Conservation (phyloP, 2,797 vertebrate genomes). For the Argentina silus region DNA sequence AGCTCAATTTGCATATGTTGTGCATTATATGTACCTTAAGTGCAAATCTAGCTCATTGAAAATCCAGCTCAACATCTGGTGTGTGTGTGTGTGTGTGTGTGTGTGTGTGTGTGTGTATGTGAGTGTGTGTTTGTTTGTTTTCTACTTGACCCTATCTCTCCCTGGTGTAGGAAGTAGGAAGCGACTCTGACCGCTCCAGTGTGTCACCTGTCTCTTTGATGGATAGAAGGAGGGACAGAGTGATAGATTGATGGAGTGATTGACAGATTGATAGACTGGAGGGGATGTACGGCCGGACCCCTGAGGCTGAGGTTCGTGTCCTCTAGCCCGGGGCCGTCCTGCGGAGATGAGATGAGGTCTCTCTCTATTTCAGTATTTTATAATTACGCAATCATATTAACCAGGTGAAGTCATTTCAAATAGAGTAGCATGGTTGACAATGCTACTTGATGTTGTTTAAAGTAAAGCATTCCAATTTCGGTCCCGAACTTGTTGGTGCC, state of each 20-base stretch:
- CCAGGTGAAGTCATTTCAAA: too few species aligned
- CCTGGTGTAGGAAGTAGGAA: conserved; percentile 47
- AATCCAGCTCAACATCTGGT: conserved; percentile 11
- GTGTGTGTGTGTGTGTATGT: conserved; percentile 1
- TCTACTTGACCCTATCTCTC: conserved; percentile 50
- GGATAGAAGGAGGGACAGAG: conserved; percentile 27
- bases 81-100: conserved; percentile 8
- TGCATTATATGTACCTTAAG: conserved; percentile 74
- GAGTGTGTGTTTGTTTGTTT: too few species aligned
- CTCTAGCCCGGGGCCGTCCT: neutral
- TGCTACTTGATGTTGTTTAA: too few species aligned
- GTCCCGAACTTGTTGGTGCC: too few species aligned
- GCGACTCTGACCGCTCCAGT: conserved; percentile 41
- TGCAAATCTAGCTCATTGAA: conserved; percentile 81
- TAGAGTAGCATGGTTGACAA: too few species aligned
- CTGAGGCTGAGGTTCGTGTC: conserved; percentile 2
- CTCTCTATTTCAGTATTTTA: neutral
- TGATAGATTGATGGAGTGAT: neutral
- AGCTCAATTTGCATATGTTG: conserved; percentile 91
- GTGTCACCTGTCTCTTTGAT: conserved; percentile 52
- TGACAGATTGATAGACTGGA: neutral
- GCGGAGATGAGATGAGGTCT: neutral
- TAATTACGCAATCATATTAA: neutral
- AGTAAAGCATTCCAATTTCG: too few species aligned
- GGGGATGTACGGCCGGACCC: neutral